These are phyloP conservation scores for Mystacornis crossleyi DNA, from an alignment of 2,113 vertebrate species.

Conservation along the genomic window DNA sequence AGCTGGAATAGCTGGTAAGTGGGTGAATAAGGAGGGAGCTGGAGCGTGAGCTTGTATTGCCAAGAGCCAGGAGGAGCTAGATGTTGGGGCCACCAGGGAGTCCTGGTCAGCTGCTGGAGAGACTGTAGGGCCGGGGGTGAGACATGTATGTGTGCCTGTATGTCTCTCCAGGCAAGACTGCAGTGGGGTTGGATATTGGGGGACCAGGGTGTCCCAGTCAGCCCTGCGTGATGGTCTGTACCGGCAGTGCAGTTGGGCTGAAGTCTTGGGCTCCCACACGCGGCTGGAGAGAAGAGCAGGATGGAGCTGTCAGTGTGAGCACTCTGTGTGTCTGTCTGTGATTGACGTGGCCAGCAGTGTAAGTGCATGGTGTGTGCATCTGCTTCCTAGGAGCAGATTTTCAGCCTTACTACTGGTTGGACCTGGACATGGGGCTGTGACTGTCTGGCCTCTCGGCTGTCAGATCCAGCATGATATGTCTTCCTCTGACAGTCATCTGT, in stretches of 20 bases:
- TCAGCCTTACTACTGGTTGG: neutral
- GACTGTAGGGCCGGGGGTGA: accelerated
- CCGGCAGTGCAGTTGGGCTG: neutral
- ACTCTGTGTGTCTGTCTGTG: neutral
- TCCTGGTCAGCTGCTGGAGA: neutral
- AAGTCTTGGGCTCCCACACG: neutral
- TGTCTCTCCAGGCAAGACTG: neutral
- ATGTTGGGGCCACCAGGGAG: neutral
- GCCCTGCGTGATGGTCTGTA: neutral
- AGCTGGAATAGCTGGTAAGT: neutral
- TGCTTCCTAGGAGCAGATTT: neutral
- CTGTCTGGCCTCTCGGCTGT: neutral
- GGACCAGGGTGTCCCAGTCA: neutral
- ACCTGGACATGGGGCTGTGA: neutral
- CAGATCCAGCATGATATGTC: accelerated
- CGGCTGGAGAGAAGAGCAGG: accelerated
- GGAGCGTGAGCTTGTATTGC: neutral
- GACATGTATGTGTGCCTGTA: accelerated
- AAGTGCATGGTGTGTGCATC: accelerated
- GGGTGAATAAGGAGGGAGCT: neutral
- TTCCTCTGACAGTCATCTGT: neutral
- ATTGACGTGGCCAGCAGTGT: neutral
- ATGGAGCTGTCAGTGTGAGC: neutral
- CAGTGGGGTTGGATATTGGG: neutral
- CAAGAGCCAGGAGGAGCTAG: neutral